phyloP scores from a whole-genome alignment of 2,888 invertebrate species.

The Entomobrya proxima region DNA sequence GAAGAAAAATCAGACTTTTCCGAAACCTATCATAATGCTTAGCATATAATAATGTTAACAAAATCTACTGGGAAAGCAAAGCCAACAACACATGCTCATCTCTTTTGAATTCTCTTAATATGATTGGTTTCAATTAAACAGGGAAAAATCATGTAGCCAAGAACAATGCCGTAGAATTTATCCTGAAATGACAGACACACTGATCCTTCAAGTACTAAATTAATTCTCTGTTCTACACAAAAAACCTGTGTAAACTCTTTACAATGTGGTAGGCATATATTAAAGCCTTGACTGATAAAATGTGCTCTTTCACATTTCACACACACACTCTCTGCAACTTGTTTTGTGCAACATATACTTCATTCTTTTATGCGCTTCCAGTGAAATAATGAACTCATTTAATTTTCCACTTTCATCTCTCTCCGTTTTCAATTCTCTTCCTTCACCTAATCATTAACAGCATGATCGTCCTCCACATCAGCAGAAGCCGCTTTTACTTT shows the following conservation, averaged over 20 bases:
- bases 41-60: too few relatives aligned
- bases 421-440: slow-evolving; percentile 48
- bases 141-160: neutral
- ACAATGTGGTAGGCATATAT: neutral
- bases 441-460: slow-evolving; percentile 51
- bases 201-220: slow-evolving; percentile 64
- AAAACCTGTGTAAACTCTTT: neutral
- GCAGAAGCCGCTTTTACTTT: neutral
- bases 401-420: slow-evolving; percentile 67
- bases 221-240: slow-evolving; percentile 44
- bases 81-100: neutral
- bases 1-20: slow-evolving; percentile 43
- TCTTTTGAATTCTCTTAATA: slow-evolving; percentile 21
- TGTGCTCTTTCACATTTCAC: neutral
- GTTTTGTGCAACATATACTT: slow-evolving; percentile 19
- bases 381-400: slow-evolving; percentile 67
- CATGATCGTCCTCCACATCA: slow-evolving; percentile 52
- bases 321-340: too few relatives aligned
- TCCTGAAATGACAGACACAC: slow-evolving; percentile 60
- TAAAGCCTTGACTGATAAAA: neutral
- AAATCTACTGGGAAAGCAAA: too few relatives aligned
- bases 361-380: slow-evolving; percentile 51
- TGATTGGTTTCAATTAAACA: slow-evolving; percentile 43
- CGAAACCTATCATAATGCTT: slow-evolving; percentile 18
- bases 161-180: slow-evolving; percentile 4